Conservation (phyloP, 2,888 invertebrate species). For the Muscina levida region DNA sequence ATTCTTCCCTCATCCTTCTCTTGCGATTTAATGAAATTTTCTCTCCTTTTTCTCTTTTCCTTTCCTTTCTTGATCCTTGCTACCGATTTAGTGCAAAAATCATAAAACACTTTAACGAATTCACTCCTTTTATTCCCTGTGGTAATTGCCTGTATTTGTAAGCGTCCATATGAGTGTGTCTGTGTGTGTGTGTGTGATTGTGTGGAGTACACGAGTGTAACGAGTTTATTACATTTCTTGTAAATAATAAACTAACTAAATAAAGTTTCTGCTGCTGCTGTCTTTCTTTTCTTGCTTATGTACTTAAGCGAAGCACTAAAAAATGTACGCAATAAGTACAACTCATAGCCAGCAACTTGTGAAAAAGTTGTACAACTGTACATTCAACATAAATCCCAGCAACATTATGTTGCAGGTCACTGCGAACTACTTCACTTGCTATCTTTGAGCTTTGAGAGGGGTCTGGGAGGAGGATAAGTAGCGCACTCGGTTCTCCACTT, state of each 20-base stretch:
- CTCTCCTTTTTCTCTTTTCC: too few relatives aligned
- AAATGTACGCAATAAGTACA: not conserved
- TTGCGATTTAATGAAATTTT: too few relatives aligned
- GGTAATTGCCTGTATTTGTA: not conserved
- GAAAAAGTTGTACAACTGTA: not conserved
- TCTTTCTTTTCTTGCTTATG: constrained; percentile 3
- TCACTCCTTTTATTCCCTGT: not conserved
- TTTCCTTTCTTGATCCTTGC: too few relatives aligned
- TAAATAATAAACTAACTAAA: constrained; percentile 55
- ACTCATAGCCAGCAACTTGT: not conserved
- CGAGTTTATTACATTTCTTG: constrained; percentile 56
- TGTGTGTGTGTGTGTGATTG: constrained; percentile 19
- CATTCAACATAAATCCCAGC: not conserved
- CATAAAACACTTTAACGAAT: not conserved
- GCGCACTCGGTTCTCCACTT: too few relatives aligned
- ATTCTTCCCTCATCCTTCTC: too few relatives aligned
- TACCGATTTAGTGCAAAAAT: too few relatives aligned
- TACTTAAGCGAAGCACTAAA: constrained; percentile 17
- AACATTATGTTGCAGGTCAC: constrained; percentile 20
- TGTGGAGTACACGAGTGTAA: constrained; percentile 48
- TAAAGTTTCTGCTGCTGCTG: constrained; percentile 51
- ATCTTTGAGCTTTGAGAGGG: too few relatives aligned
- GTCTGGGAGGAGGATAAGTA: too few relatives aligned
- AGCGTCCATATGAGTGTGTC: not conserved
- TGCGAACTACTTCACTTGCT: not conserved